Evolutionary conservation across 1,140 invertebrate species (phyloP), one percentile per base, ranked within the genome.

Genomic region (Rhyzopertha dominica): DNA sequence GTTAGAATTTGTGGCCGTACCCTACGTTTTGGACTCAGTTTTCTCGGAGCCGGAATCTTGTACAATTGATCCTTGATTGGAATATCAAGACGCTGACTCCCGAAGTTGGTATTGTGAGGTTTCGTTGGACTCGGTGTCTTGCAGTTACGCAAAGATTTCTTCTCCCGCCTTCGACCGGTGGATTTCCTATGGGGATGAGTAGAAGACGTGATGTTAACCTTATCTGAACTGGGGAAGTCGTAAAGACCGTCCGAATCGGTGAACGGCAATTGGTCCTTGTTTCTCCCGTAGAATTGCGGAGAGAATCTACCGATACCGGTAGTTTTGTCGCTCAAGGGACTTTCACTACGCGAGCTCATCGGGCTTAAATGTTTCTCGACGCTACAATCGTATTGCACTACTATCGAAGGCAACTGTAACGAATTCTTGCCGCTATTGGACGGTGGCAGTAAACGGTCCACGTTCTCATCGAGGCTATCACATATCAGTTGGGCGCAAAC

Each of bases 181-280:
- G 77, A 78, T 55, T 75, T 74, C 14, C 68, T 58, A 47, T 63
- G 61, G 17, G 52, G 49, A 29, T 28, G 37, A 24, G 56, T 53
- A 19, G 31, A 23, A 1, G 54, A 47, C 17, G 50, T 58, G 1
- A 58, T 50, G 32, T 65, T 63, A 9, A 69, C 61, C 59, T 71
- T 76, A 61, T 85, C 84, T 1, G 82, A 82, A 62, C 82, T 85
- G 5, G 81, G 80, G 63, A 81, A 84, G 62, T 87, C 83, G 62
- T 85, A 85, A 3, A 87, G 61, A 1, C 82, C 82, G 62, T 85
- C 84, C 0, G 82, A 85, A 63, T 85, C 83, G 2, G 82, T 85
- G 50, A 83, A 80, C 4, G 80, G 80, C 14, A 82, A 55, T 37
- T 78, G 70, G 43, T 73, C 70, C 50, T 71, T 73, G 31, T 73